Evolutionary conservation across 1,140 invertebrate genomes (phyloP).

Genomic region (Aphelinus atriplicis): DNA sequence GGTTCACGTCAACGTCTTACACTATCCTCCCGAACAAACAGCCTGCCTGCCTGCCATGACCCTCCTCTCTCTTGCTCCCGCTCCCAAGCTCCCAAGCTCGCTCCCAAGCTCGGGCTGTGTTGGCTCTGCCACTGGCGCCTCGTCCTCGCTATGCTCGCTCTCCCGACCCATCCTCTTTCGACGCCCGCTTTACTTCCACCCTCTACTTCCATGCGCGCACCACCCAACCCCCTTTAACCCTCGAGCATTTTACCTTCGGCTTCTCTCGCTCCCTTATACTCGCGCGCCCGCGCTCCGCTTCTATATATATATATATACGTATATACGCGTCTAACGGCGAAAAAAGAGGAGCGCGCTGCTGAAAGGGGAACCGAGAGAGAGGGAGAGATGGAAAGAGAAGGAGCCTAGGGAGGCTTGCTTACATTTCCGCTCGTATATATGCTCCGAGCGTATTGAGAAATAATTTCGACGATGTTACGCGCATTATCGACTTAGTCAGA

Average conservation of each 20-base stretch:
- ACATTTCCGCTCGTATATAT: too few species aligned
- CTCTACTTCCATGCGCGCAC: constrained; percentile 1
- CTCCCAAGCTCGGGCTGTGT: constrained; percentile 36
- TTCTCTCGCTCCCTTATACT: background rate
- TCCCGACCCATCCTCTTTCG: background rate
- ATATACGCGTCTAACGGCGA: background rate
- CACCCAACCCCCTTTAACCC: constrained; percentile 39
- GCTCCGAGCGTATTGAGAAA: too few species aligned
- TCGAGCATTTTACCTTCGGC: constrained; percentile 41
- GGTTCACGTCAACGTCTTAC: constrained; percentile 66
- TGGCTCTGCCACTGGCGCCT: background rate
- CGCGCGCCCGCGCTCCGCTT: background rate
- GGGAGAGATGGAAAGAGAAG: constrained; percentile 2
- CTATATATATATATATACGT: constrained; percentile 8
- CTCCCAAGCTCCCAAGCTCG: constrained; percentile 34
- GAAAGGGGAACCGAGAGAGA: background rate
- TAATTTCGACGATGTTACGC: too few species aligned
- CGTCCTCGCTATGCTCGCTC: background rate
- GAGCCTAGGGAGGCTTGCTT: too few species aligned
- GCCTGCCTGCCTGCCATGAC: constrained; percentile 40
- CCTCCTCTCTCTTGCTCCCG: constrained; percentile 31
- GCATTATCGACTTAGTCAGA: too few species aligned
- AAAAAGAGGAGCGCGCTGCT: too few species aligned
- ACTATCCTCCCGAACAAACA: constrained; percentile 66
- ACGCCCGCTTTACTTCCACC: constrained; percentile 10